phyloP scores from a whole-genome alignment of 2,113 vertebrate species.

The Microcebus jonahi region DNA sequence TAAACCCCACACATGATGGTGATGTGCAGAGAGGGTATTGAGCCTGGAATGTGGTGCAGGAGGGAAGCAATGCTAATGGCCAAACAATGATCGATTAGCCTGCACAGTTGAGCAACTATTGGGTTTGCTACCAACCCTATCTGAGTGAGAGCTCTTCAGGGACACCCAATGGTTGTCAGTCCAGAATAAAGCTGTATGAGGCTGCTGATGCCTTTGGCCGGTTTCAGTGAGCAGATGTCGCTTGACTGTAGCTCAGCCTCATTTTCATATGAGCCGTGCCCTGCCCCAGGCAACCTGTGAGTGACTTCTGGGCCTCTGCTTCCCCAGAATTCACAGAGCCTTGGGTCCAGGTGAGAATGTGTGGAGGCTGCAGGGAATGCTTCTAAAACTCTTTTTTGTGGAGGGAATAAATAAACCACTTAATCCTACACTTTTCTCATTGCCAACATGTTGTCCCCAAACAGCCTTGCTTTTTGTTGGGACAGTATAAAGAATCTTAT shows the following conservation, averaged over 20 bases:
- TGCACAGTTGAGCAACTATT: neutral
- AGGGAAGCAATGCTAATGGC: constrained; percentile 23
- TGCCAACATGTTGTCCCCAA: neutral
- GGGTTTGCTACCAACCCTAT: constrained; percentile 41
- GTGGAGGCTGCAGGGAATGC: neutral
- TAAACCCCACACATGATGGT: neutral
- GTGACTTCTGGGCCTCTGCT: neutral
- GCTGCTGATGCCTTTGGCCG: constrained; percentile 59
- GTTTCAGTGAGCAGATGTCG: constrained; percentile 67
- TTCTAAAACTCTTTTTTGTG: neutral
- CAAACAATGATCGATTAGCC: constrained; percentile 48
- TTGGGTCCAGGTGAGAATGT: neutral
- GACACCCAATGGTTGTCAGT: constrained; percentile 47
- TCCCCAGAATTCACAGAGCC: neutral
- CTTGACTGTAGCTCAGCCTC: neutral
- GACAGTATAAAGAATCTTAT: neutral
- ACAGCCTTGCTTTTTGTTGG: neutral
- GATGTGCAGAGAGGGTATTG: neutral
- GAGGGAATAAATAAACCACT: neutral
- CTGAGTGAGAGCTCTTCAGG: constrained; percentile 63
- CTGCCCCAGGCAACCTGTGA: constrained; percentile 27
- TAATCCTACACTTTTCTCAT: neutral
- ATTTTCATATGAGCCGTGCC: neutral
- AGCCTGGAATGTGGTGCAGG: neutral
- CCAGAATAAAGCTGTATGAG: constrained; percentile 28